Evolutionary conservation across 2,113 vertebrate genomes (phyloP).

Genomic region (Serinus canaria): DNA sequence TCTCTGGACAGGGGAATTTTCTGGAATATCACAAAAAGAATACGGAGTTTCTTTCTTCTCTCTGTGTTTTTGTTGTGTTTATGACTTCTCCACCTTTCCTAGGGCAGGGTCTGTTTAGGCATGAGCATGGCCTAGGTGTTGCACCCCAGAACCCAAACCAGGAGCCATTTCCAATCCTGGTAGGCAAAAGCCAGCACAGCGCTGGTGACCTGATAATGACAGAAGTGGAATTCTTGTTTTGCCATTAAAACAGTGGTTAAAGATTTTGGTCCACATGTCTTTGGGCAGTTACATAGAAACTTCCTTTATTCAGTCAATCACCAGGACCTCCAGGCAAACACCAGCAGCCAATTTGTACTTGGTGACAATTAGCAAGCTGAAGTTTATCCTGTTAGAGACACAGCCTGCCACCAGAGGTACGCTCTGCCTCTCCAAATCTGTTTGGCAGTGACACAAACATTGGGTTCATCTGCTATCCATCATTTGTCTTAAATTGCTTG

Average conservation of each 20-base stretch:
- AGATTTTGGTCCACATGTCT: background rate
- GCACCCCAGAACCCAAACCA: background rate
- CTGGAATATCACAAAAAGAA: background rate
- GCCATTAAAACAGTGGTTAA: background rate
- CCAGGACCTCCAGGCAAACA: background rate
- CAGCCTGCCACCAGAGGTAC: background rate
- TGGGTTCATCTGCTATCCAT: background rate
- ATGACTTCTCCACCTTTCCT: background rate
- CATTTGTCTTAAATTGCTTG: background rate
- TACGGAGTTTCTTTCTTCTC: background rate
- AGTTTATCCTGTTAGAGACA: background rate
- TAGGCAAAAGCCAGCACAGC: background rate
- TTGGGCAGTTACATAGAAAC: background rate
- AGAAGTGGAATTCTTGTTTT: background rate
- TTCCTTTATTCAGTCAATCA: background rate
- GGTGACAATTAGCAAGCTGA: background rate
- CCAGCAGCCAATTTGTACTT: background rate
- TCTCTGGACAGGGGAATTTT: background rate
- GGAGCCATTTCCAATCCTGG: background rate
- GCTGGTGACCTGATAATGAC: background rate
- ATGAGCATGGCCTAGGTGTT: background rate
- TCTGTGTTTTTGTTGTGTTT: background rate
- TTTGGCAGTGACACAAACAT: background rate
- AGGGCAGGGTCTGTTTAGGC: fast-evolving
- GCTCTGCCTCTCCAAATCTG: background rate